Conservation (phyloP, 2,113 vertebrate species). For the Bombycilla garrulus region DNA sequence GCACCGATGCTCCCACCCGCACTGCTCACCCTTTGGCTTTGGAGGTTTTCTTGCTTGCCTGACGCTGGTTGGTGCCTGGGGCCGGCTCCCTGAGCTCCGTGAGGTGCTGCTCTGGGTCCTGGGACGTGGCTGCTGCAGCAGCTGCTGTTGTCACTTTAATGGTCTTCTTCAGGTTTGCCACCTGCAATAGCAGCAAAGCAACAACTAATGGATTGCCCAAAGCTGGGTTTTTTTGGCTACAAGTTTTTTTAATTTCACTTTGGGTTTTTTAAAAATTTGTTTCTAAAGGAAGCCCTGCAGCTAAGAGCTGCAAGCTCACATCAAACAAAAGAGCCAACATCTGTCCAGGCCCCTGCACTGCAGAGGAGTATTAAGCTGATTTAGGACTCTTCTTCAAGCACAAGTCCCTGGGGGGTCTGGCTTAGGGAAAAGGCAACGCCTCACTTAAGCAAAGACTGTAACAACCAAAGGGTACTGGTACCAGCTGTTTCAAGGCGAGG, state of each 20-base stretch:
- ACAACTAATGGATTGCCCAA: background rate
- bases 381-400: background rate
- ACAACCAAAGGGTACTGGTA: background rate
- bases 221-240: accelerated
- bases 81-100: slow-evolving; percentile 77
- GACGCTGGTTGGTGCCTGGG: slow-evolving; percentile 77
- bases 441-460: background rate
- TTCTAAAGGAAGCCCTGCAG: background rate
- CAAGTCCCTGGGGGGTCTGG: background rate
- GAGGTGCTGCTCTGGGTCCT: slow-evolving; percentile 89
- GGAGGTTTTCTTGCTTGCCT: slow-evolving; percentile 91
- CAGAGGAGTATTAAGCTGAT: background rate
- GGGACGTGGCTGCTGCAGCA: slow-evolving; percentile 88
- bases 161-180: slow-evolving; percentile 96
- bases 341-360: background rate
- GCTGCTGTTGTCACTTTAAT: slow-evolving; percentile 93
- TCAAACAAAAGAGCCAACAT: background rate
- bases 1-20: background rate
- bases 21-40: slow-evolving; percentile 94
- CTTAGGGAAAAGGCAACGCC: background rate
- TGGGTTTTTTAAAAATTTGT: accelerated
- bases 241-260: background rate
- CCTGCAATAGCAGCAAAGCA: slow-evolving; percentile 69
- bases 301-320: background rate
- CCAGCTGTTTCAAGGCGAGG: accelerated